Evolutionary conservation across 2,113 vertebrate species (phyloP), one percentile per base, ranked within the genome.

Genomic region (Fulica atra): DNA sequence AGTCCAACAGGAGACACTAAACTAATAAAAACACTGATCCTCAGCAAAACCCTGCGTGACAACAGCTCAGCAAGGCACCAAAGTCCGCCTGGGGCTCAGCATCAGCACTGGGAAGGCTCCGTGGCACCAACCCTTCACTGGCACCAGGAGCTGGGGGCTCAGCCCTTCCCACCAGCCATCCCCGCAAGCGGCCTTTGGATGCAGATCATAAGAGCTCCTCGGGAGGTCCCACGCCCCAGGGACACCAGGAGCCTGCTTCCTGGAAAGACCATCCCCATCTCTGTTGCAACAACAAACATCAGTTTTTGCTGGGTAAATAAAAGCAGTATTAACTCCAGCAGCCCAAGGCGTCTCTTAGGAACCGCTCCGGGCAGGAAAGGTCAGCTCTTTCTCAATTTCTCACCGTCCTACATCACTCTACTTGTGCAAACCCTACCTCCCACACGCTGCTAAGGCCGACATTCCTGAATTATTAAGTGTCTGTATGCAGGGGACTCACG

Each of bases 361-460:
- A 92, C 95, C 0, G 7, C 65, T 81, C 44, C 0, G 14, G 57
- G 56, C 53, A 84, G 40, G 19, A 84, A 93, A 93, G 93, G 94
- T 92, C 91, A 95, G 38, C 26, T 80, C 31, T 90, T 94, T 95
- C 94, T 88, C 96, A 95, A 94, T 71, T 81, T 73, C 82, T 87
- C 83, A 93, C 95, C 96, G 92, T 86, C 92, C 86, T 44, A 63
- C 93, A 91, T 81, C 53, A 3, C 77, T 91, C 80, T 94, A 76
- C 93, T 96, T 95, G 91, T 92, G 94, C 95, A 92, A 93, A 42
- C 6, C 16, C 77, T 44, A 33, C 51, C 92, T 95, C 92, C 96
- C 57, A 93, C 92, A 0, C 10, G 0, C 31, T 0, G 3, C 13
- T 73, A 46, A 23, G 5, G 54, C 68, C 8, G 13, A 66, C 81